These are phyloP conservation scores for Rhodeus uyekii DNA, from an alignment of 2,797 vertebrate genomes.

Conservation along the genomic window DNA sequence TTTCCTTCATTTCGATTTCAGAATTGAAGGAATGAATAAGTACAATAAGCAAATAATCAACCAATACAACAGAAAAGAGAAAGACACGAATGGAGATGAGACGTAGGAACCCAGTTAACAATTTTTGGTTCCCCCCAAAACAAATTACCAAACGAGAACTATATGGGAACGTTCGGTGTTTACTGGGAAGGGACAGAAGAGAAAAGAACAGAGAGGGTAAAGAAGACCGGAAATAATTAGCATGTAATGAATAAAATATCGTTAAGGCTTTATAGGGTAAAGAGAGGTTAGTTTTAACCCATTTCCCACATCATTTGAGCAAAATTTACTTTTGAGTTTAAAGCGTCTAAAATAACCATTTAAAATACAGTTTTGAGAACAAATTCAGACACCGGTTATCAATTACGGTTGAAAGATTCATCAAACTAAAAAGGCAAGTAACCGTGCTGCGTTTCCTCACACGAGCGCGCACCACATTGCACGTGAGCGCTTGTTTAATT, in stretches of 20 bases:
- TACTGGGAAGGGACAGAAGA: not conserved
- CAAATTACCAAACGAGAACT: too few species aligned
- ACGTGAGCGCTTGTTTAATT: not conserved
- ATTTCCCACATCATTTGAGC: not conserved
- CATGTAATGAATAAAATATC: not conserved
- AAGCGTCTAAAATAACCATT: not conserved
- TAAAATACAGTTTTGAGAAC: not conserved
- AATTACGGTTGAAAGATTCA: not conserved
- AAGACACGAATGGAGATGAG: not conserved
- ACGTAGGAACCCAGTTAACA: too few species aligned
- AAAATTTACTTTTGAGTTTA: not conserved
- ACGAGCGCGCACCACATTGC: not conserved
- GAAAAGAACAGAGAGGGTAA: not conserved
- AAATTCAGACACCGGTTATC: not conserved
- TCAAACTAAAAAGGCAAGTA: not conserved
- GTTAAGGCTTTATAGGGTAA: not conserved
- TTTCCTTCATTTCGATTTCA: accelerated
- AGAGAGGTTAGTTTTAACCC: not conserved
- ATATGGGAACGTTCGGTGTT: too few species aligned
- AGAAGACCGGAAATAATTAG: too few species aligned
- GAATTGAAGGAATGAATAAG: not conserved
- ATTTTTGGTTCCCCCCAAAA: too few species aligned
- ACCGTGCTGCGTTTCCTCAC: not conserved
- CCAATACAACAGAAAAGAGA: not conserved
- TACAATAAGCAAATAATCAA: not conserved